These are phyloP conservation scores for Osmerus mordax DNA, from an alignment of 2,113 vertebrate species.

Conservation along the genomic window DNA sequence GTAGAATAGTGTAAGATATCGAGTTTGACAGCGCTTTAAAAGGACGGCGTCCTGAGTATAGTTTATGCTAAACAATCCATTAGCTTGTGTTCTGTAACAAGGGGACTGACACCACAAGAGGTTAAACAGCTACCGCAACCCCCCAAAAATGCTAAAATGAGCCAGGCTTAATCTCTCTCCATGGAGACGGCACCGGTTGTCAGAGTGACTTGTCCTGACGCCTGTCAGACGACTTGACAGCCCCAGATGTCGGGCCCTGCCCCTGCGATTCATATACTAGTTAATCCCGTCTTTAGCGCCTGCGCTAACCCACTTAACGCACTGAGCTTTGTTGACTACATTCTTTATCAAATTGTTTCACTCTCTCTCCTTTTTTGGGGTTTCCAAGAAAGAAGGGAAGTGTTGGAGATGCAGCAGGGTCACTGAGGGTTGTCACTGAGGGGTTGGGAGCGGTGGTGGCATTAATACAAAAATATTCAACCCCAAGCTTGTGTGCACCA, in stretches of 20 bases:
- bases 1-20: too few species aligned
- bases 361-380: conserved; percentile 65
- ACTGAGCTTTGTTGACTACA: conserved; percentile 52
- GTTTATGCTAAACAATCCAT: conserved; percentile 40
- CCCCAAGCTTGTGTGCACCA: conserved; percentile 41
- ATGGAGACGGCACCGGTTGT: conserved; percentile 63
- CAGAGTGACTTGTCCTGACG: conserved; percentile 81
- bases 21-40: neutral
- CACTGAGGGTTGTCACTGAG: conserved; percentile 34
- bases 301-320: conserved; percentile 58
- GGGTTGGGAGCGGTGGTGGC: conserved; percentile 39
- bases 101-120: conserved; percentile 60
- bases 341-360: conserved; percentile 58
- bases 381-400: conserved; percentile 52
- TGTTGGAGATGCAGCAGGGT: conserved; percentile 38
- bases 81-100: conserved; percentile 59
- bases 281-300: conserved; percentile 78
- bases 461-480: conserved; percentile 73
- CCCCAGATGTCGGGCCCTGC: conserved; percentile 70
- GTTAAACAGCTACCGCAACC: conserved; percentile 71
- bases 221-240: conserved; percentile 76
- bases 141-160: conserved; percentile 71
- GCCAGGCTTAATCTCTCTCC: conserved; percentile 74
- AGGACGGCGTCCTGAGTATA: conserved; percentile 5
- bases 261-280: conserved; percentile 65